Percentiles rank a stretch among this genome's conserved stretches.
Evolutionary conservation across 2,797 vertebrate species (phyloP).

Genomic region (Xiphorhynchus erythropygius): DNA sequence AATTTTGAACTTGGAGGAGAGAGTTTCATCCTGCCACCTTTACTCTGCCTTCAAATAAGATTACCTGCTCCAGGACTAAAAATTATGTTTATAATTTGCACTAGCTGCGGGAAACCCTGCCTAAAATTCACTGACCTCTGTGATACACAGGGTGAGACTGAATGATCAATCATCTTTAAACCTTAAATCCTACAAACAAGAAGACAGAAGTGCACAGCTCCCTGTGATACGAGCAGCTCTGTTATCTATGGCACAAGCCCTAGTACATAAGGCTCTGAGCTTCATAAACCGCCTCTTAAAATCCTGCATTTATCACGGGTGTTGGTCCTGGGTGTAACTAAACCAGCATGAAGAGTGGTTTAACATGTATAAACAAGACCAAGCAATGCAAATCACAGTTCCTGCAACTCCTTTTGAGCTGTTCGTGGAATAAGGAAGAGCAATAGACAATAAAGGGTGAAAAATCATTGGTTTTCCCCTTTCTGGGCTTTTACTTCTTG

Average conservation of each 20-base stretch:
- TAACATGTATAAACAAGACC: slow-evolving; percentile 35
- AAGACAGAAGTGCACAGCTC: neutral
- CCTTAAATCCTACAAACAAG: neutral
- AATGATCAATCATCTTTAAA: neutral
- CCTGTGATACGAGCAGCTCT: neutral
- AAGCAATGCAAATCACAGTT: slow-evolving; percentile 45
- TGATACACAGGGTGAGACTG: neutral
- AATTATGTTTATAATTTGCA: neutral
- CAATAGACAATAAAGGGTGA: neutral
- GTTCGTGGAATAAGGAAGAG: slow-evolving; percentile 9
- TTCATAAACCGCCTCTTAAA: slow-evolving; percentile 6
- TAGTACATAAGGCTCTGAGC: neutral
- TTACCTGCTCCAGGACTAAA: neutral
- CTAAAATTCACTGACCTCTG: neutral
- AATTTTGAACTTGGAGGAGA: neutral
- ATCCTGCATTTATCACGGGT: neutral
- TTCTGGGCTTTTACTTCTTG: neutral
- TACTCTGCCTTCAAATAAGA: neutral
- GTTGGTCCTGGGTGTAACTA: slow-evolving; percentile 1
- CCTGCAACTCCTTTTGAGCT: neutral
- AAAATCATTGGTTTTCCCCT: neutral
- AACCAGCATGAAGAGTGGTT: slow-evolving; percentile 1
- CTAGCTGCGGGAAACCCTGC: neutral
- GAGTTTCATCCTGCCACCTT: neutral
- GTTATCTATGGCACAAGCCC: neutral